Base-by-base conservation (phyloP, 2,888 invertebrate genomes). In the Leptinotarsa rubiginosa region DNA sequence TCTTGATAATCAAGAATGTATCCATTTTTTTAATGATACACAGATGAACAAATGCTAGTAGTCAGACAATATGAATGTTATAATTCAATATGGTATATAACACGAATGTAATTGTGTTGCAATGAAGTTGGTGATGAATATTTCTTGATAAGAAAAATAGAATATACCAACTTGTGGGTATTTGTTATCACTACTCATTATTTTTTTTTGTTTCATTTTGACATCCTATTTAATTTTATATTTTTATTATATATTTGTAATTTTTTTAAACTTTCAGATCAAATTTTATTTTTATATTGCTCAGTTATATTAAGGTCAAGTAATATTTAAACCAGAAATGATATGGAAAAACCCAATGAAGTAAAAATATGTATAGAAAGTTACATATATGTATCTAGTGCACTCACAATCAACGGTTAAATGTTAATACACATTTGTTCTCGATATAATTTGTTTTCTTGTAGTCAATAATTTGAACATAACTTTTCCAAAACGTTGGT, bases 221-320 rank as follows among this genome's bases (percentile, higher is more conserved):
- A 56, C 56, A 56, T 56, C 15, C 22, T 20, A 20, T 62, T 62
- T 62, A 15, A 41, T 31, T 31, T 62, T 62, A 62, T 31, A 62
- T 15, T 56, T 56, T 22, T 56, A 22, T 20, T 20, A 22, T 56
- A 22, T 56, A 22, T 56, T 20, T 56, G 22, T 56, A 22, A 31
- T 62, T 62, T 25, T n/a, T 31, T 62, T n/a, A 25, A 31, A 62
- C 15, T 15, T 41, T 31, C 5, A 41, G 62, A 31, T 62, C 62
- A 62, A 62, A 41, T 62, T 62, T 31, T 31, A 31, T 62, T 62
- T 62, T 62, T 62, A 31, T 31, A 31, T 62, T 62, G 62, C 41
- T 62, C 62, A 62, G 18, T 62, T 62, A 31, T 56, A 31, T 41
- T 25, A 22, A 59, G 25, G 15, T 25, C 13, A 25, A 59, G 3